phyloP scores from a whole-genome alignment of 1,140 invertebrate species.

The fruit fly (Drosophila melanogaster) region Release_6_plus_ISO1_MT NT_037436.4:6652001-6652500 shows the following conservation, averaged over 20 bases:
- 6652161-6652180: conserved; percentile 44
- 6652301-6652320: conserved; percentile 9
- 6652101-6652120: conserved; percentile 71
- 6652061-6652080: conserved; percentile 50
- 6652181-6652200: conserved; percentile 13
- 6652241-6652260: conserved; percentile 63
- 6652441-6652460: not conserved
- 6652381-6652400: conserved; percentile 74
- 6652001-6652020: conserved; percentile 33
- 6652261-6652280: conserved; percentile 27
- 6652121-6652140: conserved; percentile 61
- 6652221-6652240: conserved; percentile 79
- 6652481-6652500: conserved; percentile 73
- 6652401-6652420: conserved; percentile 79
- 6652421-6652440: conserved; percentile 50
- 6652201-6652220: conserved; percentile 47
- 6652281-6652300: conserved; percentile 34
- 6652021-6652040: conserved; percentile 37
- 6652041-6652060: conserved; percentile 6
- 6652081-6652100: conserved; percentile 48
- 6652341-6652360: not conserved
- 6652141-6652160: conserved; percentile 23
- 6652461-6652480: not conserved
- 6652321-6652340: not conserved
- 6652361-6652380: conserved; percentile 53